phyloP scores from a whole-genome alignment of 64 coral and sea anemone genomes.

The Montipora foliosa region DNA sequence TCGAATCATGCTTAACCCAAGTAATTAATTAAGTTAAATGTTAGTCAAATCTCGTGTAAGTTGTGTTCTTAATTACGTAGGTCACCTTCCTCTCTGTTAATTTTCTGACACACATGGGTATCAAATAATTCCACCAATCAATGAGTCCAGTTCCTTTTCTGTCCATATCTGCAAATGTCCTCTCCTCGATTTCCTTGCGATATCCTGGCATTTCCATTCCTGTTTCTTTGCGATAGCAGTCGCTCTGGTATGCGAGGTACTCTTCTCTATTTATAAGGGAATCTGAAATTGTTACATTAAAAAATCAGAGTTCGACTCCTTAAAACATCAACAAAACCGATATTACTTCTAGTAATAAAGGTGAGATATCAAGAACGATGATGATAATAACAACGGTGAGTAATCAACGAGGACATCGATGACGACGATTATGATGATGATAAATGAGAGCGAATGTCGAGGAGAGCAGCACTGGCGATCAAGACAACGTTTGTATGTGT shows the following conservation, averaged over 20 bases:
- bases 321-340: too few species aligned
- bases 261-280: slow-evolving; percentile 62
- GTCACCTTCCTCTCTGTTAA: slow-evolving; percentile 41
- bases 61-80: neutral
- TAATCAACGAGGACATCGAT: too few species aligned
- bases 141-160: slow-evolving; percentile 36
- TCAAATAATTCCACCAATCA: slow-evolving; percentile 76
- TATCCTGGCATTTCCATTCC: slow-evolving; percentile 50
- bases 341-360: too few species aligned
- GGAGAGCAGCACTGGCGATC: too few species aligned
- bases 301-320: neutral
- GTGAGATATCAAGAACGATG: too few species aligned
- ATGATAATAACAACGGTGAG: too few species aligned
- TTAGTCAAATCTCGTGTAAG: too few species aligned
- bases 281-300: slow-evolving; percentile 15
- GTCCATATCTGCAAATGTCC: slow-evolving; percentile 64
- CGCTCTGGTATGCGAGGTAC: slow-evolving; percentile 43
- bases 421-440: too few species aligned
- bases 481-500: too few species aligned
- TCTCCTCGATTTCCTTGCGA: slow-evolving; percentile 31
- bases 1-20: too few species aligned
- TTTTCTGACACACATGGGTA: slow-evolving; percentile 47
- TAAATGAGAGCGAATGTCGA: too few species aligned
- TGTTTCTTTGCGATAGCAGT: slow-evolving; percentile 18
- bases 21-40: too few species aligned